phyloP scores from a whole-genome alignment of 2,113 vertebrate species.

The Turdus rufiventris region DNA sequence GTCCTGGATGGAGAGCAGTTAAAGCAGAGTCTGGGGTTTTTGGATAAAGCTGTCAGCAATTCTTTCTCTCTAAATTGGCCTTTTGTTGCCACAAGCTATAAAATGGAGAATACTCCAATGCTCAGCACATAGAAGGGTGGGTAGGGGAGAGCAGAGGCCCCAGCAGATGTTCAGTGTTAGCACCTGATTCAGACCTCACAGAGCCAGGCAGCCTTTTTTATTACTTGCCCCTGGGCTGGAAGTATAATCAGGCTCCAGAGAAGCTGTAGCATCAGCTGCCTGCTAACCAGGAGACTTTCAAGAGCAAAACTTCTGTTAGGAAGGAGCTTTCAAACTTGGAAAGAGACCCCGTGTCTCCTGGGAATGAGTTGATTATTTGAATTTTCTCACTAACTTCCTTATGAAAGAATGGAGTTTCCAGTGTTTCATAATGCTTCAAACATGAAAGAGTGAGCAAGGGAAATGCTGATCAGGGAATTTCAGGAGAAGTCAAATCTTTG shows the following conservation, averaged over 20 bases:
- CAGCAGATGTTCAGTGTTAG: conserved; percentile 53
- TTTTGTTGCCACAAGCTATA: background rate
- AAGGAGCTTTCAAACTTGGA: conserved; percentile 22
- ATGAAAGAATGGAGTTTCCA: conserved; percentile 9
- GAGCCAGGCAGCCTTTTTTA: background rate
- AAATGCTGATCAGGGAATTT: conserved; percentile 56
- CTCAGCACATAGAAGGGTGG: background rate
- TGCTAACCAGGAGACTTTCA: conserved; percentile 20
- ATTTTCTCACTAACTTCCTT: conserved; percentile 35
- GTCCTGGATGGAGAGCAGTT: background rate
- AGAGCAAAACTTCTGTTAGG: conserved; percentile 2
- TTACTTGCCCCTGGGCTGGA: conserved; percentile 5
- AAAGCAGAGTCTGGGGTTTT: background rate
- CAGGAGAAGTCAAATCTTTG: conserved; percentile 36
- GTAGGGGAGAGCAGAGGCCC: background rate
- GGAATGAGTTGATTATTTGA: conserved; percentile 22
- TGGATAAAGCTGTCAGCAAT: background rate
- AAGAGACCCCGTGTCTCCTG: background rate
- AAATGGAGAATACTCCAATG: background rate
- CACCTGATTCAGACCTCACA: conserved; percentile 56
- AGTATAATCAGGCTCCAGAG: conserved; percentile 10
- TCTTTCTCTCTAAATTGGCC: background rate
- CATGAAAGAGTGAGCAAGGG: background rate
- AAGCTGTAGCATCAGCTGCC: background rate
- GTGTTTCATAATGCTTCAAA: background rate